Evolutionary conservation across 2,113 vertebrate species (phyloP).

Genomic region (Ophiodon elongatus): DNA sequence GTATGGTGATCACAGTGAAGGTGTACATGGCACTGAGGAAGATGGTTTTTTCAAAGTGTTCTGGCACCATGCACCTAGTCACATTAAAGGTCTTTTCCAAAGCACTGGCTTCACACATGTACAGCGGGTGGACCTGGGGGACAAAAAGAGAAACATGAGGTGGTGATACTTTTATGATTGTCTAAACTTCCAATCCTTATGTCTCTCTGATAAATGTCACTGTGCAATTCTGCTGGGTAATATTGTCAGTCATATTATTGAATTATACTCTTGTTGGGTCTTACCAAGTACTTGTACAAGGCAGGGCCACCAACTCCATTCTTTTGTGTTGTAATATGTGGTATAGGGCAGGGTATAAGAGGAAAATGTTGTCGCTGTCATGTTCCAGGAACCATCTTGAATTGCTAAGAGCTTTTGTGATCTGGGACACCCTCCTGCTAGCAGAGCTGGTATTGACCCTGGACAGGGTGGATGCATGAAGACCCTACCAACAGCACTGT

Average conservation of each 20-base stretch:
- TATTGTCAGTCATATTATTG: not conserved
- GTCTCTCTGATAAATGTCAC: not conserved
- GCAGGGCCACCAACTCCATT: too few relatives aligned
- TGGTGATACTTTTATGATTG: not conserved
- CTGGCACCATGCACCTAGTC: slow-evolving; percentile 89
- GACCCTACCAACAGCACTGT: not conserved
- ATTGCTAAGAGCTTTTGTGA: not conserved
- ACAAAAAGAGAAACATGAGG: slow-evolving; percentile 45
- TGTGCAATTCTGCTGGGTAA: not conserved
- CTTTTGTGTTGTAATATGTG: not conserved
- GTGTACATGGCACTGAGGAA: slow-evolving; percentile 93
- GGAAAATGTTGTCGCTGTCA: not conserved
- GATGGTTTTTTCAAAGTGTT: slow-evolving; percentile 94
- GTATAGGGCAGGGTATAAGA: not conserved
- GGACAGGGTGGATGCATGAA: not conserved
- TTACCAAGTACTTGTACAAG: not conserved
- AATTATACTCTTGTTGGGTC: not conserved
- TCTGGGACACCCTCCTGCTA: not conserved
- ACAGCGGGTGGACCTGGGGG: slow-evolving; percentile 87
- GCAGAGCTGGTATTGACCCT: not conserved
- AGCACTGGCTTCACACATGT: slow-evolving; percentile 85
- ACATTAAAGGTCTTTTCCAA: slow-evolving; percentile 85
- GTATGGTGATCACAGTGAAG: slow-evolving; percentile 90
- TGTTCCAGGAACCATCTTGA: not conserved
- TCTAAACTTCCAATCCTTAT: not conserved